A percentile compares a stretch with the other conserved stretches of the same genome.
Evolutionary conservation across 2,797 vertebrate species (phyloP).

Genomic region (Arctocebus calabarensis): DNA sequence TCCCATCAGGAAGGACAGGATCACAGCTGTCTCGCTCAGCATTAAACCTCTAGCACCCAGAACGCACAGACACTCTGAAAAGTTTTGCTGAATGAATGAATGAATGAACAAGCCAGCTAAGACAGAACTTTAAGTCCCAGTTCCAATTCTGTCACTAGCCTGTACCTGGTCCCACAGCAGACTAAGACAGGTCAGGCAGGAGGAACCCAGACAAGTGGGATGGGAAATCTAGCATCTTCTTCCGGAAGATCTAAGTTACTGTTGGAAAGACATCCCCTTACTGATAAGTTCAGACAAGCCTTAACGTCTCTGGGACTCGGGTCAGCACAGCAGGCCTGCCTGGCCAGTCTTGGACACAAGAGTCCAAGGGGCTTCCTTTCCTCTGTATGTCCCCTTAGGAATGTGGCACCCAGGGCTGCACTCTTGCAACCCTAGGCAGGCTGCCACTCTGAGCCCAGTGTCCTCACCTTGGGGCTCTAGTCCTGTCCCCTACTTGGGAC

Average conservation of each 20-base stretch:
- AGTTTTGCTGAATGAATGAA: background rate
- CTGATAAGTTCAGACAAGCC: background rate
- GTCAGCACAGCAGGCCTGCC: background rate
- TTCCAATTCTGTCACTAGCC: background rate
- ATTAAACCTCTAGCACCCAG: background rate
- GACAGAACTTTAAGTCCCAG: background rate
- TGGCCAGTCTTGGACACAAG: background rate
- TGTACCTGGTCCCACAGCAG: background rate
- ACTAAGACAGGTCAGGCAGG: background rate
- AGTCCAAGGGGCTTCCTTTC: too few relatives aligned
- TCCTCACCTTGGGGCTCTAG: background rate
- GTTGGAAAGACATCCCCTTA: background rate
- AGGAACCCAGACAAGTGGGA: background rate
- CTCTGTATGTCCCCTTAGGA: background rate
- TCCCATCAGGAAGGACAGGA: too few relatives aligned
- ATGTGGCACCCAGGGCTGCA: fast-evolving
- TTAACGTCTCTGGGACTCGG: background rate
- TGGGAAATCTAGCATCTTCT: background rate
- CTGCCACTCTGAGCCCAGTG: background rate
- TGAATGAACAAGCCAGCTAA: background rate
- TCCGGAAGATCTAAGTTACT: background rate
- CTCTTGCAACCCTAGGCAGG: background rate
- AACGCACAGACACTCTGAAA: background rate
- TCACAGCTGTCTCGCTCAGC: background rate
- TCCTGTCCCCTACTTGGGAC: background rate